phyloP scores from a whole-genome alignment of 2,113 vertebrate species.

The Cyphomyrus plagiostoma region DNA sequence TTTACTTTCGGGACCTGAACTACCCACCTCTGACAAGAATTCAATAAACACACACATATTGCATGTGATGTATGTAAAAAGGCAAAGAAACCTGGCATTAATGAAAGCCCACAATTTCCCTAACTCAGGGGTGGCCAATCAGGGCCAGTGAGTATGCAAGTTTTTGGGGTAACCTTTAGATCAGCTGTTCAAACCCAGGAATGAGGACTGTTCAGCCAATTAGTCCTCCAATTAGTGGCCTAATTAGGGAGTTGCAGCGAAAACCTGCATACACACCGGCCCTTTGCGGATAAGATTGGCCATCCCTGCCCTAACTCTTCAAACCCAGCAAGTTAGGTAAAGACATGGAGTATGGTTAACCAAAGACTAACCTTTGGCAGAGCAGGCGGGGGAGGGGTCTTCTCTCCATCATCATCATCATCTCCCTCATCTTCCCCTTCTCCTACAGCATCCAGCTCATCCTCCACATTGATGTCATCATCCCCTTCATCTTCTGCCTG shows the following conservation, averaged over 20 bases:
- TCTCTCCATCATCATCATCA: constrained; percentile 33
- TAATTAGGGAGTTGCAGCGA: too few relatives aligned
- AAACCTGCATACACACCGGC: too few relatives aligned
- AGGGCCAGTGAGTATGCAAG: too few relatives aligned
- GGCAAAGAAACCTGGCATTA: background rate
- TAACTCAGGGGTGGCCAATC: background rate
- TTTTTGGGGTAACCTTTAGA: too few relatives aligned
- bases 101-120: background rate
- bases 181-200: too few relatives aligned
- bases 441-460: constrained; percentile 68
- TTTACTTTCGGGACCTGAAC: background rate
- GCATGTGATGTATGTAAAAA: background rate
- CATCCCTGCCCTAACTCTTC: background rate
- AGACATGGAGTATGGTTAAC: background rate
- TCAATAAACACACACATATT: background rate
- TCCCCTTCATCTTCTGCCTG: constrained; percentile 63
- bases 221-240: too few relatives aligned
- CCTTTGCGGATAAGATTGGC: too few relatives aligned
- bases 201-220: too few relatives aligned
- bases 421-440: constrained; percentile 58
- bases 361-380: constrained; percentile 71
- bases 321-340: background rate
- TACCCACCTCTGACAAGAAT: background rate
- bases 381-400: constrained; percentile 47
- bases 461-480: constrained; percentile 68